Evolutionary conservation across 2,113 vertebrate genomes (phyloP).

Genomic region (Gobio gobio): DNA sequence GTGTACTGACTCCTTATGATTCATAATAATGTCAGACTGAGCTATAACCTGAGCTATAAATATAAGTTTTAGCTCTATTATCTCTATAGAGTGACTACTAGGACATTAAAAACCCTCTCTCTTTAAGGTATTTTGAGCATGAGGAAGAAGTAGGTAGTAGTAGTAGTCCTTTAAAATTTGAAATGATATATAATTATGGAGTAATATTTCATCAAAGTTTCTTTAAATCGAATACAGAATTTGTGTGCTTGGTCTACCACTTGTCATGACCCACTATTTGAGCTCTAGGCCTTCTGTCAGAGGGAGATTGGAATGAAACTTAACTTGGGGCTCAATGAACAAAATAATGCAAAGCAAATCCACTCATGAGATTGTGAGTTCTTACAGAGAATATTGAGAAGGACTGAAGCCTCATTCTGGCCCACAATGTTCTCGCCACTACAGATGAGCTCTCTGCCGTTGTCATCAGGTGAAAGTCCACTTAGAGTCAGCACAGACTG

Average conservation of each 20-base stretch:
- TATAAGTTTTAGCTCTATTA: not conserved
- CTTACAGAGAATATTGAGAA: slow-evolving; percentile 96
- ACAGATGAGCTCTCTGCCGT: slow-evolving; percentile 86
- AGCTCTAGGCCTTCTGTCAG: not conserved
- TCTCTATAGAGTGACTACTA: not conserved
- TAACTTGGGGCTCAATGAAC: not conserved
- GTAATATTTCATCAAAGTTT: not conserved
- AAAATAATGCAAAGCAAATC: slow-evolving; percentile 6
- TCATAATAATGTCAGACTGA: not conserved
- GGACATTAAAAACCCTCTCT: not conserved
- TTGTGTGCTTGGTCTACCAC: not conserved
- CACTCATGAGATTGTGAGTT: slow-evolving; percentile 51
- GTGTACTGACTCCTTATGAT: not conserved
- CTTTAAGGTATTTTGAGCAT: not conserved
- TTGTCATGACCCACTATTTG: not conserved
- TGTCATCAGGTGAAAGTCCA: slow-evolving; percentile 89
- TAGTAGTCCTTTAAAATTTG: not conserved
- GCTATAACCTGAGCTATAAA: not conserved
- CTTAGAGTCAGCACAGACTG: slow-evolving; percentile 84
- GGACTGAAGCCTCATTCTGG: slow-evolving; percentile 85
- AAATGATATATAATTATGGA: not conserved
- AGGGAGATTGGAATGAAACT: not conserved
- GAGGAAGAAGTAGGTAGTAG: not conserved
- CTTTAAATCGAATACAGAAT: not conserved
- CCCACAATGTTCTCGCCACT: slow-evolving; percentile 94